phyloP scores from a whole-genome alignment of 37 sponge, comb jelly and placozoan genomes.

The Spongilla lacustris region DNA sequence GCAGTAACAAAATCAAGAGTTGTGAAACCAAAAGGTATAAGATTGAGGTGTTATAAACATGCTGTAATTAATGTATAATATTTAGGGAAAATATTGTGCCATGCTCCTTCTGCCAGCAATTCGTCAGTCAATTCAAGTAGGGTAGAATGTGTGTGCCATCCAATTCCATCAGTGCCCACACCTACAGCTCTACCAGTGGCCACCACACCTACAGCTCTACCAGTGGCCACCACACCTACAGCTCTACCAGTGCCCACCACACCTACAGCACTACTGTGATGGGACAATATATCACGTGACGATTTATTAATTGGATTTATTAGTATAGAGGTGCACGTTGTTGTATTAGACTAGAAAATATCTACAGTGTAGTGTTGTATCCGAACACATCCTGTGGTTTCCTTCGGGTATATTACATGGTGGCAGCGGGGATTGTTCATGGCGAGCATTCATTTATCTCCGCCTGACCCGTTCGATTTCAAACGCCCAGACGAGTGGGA shows the following conservation, averaged over 20 bases:
- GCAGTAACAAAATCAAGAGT: too few species aligned
- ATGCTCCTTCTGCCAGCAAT: background rate
- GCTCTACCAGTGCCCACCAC: background rate
- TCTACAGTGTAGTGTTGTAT: too few species aligned
- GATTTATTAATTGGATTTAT: too few species aligned
- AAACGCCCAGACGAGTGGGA: too few species aligned
- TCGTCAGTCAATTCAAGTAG: background rate
- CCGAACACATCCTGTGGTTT: too few species aligned
- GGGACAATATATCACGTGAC: too few species aligned
- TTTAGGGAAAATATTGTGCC: background rate
- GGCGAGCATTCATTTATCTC: too few species aligned
- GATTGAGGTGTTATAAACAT: background rate
- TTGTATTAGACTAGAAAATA: too few species aligned
- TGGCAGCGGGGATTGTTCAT: too few species aligned
- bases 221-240: background rate
- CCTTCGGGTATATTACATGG: too few species aligned
- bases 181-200: background rate
- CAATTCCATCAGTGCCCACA: constrained; percentile 1
- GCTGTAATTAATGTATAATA: background rate
- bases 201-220: background rate
- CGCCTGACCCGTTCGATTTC: too few species aligned
- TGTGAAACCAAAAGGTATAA: background rate
- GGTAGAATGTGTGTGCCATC: background rate
- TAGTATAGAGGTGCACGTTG: too few species aligned
- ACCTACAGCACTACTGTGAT: background rate